Evolutionary conservation across 2,888 invertebrate species (phyloP), one percentile per base, ranked within the genome.

Genomic region (Erpobdella octoculata): DNA sequence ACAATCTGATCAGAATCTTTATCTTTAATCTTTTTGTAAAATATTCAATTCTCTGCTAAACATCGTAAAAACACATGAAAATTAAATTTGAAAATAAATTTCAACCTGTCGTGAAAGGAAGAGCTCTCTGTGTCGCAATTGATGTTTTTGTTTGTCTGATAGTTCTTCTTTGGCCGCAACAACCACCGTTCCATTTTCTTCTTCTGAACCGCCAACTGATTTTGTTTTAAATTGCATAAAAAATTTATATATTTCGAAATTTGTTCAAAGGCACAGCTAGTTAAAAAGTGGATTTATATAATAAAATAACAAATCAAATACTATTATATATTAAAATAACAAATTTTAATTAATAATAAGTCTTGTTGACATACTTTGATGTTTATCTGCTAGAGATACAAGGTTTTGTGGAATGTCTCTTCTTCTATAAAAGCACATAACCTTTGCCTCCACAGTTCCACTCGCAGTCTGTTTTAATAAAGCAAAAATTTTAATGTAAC

Each of bases 391-490:
- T 84, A 97, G 88, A 86, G 92, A 90, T n/a, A 69, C 48, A 2
- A 69, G 33, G 33, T 58, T 69, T 58, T 69, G 69, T 78, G 97
- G 94, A 82, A 99, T 89, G 87, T 98, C 98, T 85, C 96, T 88
- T 86, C 98, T 89, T 86, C 98, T 88, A 86, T 93, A 97, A 87
- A 95, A 98, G 86, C 97, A 96, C 92, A 96, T 94, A 83, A 97
- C 95, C 87, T 96, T 96, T 78, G 96, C 97, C 86, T 99, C 98
- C 79, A 98, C 96, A 87, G 94, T 96, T 79, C 97, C 97, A 83
- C 90, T 92, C 80, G 92, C 89, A 80, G 94, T 96, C 90, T n/a
- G n/a, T n/a, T n/a, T n/a, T n/a, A n/a, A n/a, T n/a, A n/a, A n/a
- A n/a, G n/a, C n/a, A n/a, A n/a, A n/a, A n/a, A n/a, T n/a, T n/a